Base-by-base conservation (phyloP, 2,113 vertebrate species). In the Lepus europaeus region DNA sequence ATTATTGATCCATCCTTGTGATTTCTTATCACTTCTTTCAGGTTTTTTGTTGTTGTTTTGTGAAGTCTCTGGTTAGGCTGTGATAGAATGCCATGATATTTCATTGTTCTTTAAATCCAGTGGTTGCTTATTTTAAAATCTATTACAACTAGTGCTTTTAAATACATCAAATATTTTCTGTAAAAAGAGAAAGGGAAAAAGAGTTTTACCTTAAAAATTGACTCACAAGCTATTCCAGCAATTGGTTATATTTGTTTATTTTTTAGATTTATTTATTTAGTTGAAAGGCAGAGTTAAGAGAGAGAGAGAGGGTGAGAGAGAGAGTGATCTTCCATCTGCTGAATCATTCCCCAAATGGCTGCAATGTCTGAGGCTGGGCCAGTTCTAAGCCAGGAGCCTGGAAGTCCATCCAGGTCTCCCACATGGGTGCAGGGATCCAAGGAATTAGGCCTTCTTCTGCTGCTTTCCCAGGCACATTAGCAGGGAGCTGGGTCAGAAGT, bases 51-150 rank as follows among this genome's bases (percentile, higher is more conserved):
- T 59, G 56, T 73, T 84, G 33, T 59, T 95, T 78, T 82, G n/a
- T 94, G 91, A 36, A 53, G 39, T 86, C 59, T 86, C 93, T 59
- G 90, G 14, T 95, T 80, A 81, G 19, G 8, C 76, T 95, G n/a
- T 77, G 39, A 77, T 64, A 78, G 23, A 95, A 88, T 92, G 13
- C 25, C 77, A 79, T 90, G 27, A 73, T 33, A n/a, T 20, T 2
- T 69, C 82, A 68, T 68, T 74, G 9, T 92, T 74, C 20, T 93
- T 93, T 73, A 69, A 80, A 27, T 64, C 31, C 9, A 79, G 29
- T 87, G 23, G 27, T 39, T 80, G n/a, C 19, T 90, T 56, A 23
- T 84, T 80, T 82, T 88, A 69, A 88, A 92, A 96, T 76, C 53
- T 51, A 49, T 76, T 80, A 56, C 56, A 63, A 31, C 25, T 74